A percentile compares a stretch with the other conserved stretches of the same genome.
These are phyloP conservation scores for Nymphalis c-album DNA, from an alignment of 2,888 invertebrate genomes.

Conservation along the genomic window DNA sequence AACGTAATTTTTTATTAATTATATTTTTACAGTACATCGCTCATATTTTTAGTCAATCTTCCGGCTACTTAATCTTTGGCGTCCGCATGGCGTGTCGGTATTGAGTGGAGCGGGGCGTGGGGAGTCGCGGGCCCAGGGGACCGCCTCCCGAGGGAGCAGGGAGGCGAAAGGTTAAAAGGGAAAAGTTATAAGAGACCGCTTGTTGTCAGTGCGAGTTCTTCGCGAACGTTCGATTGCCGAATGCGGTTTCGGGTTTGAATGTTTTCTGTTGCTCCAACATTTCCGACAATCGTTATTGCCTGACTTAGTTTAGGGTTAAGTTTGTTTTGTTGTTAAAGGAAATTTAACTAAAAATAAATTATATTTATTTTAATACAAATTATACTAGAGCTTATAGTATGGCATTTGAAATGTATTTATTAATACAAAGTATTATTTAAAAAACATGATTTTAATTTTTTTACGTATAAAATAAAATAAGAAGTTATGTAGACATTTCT, in stretches of 20 bases:
- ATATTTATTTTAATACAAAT: too few relatives aligned
- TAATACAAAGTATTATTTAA: too few relatives aligned
- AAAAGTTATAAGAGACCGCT: constrained; percentile 81
- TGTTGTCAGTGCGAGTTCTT: constrained; percentile 75
- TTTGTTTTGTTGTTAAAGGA: neutral
- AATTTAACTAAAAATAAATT: neutral
- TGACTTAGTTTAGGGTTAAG: constrained; percentile 1
- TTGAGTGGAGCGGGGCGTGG: constrained; percentile 77
- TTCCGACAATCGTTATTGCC: constrained; percentile 23
- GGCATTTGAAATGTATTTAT: neutral
- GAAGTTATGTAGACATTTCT: neutral
- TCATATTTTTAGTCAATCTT: constrained; percentile 44
- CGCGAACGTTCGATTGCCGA: constrained; percentile 66
- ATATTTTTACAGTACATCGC: neutral
- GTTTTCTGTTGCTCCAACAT: constrained; percentile 29
- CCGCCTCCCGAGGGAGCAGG: constrained; percentile 78
- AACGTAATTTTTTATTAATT: neutral
- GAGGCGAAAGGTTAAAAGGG: constrained; percentile 79
- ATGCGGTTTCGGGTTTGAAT: constrained; percentile 52
- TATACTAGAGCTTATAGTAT: too few relatives aligned
- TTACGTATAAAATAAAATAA: neutral
- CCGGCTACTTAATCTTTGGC: constrained; percentile 66
- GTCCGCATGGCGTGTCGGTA: constrained; percentile 78
- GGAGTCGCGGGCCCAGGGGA: constrained; percentile 78
- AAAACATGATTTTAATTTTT: neutral